phyloP scores from a whole-genome alignment of 2,113 vertebrate species.

The Scophthalmus maximus region DNA sequence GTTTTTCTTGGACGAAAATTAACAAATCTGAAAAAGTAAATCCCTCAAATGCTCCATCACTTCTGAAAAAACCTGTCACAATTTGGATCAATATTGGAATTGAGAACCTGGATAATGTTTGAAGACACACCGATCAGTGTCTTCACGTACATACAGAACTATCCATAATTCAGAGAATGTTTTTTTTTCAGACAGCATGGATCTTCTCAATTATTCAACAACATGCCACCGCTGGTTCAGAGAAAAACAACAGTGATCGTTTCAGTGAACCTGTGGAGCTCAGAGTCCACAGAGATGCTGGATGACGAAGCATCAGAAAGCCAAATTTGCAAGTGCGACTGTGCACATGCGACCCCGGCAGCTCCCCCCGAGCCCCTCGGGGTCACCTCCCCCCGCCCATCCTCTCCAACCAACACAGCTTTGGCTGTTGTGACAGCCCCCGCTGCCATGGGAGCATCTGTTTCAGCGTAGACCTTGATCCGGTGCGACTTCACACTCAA shows the following conservation, averaged over 20 bases:
- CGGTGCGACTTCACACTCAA: slow-evolving; percentile 61
- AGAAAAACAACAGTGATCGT: background rate
- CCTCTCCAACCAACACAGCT: slow-evolving; percentile 35
- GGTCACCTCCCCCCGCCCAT: slow-evolving; percentile 67
- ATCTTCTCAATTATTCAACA: background rate
- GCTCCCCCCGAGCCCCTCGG: slow-evolving; percentile 42
- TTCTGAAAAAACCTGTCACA: no score
- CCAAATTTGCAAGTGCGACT: slow-evolving; percentile 45
- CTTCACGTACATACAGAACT: background rate
- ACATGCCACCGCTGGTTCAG: background rate
- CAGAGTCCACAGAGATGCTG: slow-evolving; percentile 31
- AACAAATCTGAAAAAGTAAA: background rate
- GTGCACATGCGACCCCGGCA: slow-evolving; percentile 50
- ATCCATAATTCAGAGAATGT: background rate
- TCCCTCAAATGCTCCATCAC: no score
- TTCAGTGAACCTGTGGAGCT: slow-evolving; percentile 18
- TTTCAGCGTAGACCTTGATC: slow-evolving; percentile 69
- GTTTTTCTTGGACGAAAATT: background rate
- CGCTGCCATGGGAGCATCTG: slow-evolving; percentile 67
- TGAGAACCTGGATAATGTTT: no score
- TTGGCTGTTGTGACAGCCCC: slow-evolving; percentile 67
- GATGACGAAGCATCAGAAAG: slow-evolving; percentile 46
- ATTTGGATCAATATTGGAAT: no score
- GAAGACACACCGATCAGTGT: background rate
- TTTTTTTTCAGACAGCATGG: background rate